These are phyloP conservation scores for Sinhomidia bicolor DNA, from an alignment of 2,888 invertebrate species.

Conservation along the genomic window DNA sequence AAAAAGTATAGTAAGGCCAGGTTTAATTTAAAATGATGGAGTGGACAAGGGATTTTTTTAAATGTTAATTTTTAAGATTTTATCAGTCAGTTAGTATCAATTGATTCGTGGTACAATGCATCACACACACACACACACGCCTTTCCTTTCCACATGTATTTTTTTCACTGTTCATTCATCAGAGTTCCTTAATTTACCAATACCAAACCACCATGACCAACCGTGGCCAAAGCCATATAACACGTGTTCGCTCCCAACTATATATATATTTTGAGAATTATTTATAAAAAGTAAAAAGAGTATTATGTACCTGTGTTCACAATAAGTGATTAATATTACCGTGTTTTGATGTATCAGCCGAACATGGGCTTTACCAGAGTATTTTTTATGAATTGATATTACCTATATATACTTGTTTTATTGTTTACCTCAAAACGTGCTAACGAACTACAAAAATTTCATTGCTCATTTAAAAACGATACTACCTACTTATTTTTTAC, in stretches of 20 bases:
- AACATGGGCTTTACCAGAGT: slow-evolving; percentile 5
- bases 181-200: background rate
- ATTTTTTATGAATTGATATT: background rate
- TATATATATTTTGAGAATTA: background rate
- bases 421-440: background rate
- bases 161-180: background rate
- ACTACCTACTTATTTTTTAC: too few relatives aligned
- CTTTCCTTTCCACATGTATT: background rate
- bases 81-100: background rate
- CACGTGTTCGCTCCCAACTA: too few relatives aligned
- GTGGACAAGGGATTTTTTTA: too few relatives aligned
- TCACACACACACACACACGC: too few relatives aligned
- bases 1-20: too few relatives aligned
- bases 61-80: background rate
- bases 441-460: background rate
- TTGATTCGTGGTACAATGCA: background rate
- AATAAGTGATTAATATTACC: background rate
- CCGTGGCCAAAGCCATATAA: slow-evolving; percentile 22
- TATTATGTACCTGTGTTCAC: background rate
- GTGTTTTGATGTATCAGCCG: background rate
- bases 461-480: too few relatives aligned
- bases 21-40: too few relatives aligned
- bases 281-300: too few relatives aligned
- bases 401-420: background rate
- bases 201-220: slow-evolving; percentile 20